phyloP scores from a whole-genome alignment of 1,140 invertebrate species.

The Triops longicaudatus region DNA sequence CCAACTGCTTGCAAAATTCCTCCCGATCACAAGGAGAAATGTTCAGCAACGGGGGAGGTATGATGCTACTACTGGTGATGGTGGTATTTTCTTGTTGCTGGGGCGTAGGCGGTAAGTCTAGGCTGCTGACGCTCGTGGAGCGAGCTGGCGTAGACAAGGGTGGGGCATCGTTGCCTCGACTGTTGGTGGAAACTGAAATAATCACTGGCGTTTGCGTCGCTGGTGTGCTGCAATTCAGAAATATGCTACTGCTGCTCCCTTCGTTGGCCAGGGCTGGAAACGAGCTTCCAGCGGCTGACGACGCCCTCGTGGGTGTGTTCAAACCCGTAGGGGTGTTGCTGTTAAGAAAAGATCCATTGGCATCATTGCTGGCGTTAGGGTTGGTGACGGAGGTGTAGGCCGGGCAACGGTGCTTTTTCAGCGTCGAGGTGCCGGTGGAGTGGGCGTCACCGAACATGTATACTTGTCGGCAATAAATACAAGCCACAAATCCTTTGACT shows the following conservation, averaged over 20 bases:
- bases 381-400: slow-evolving; percentile 18
- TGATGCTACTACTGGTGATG: background rate
- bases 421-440: slow-evolving; percentile 26
- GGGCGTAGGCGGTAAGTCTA: background rate
- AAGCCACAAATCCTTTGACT: slow-evolving; percentile 28
- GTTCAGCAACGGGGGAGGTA: background rate
- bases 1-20: background rate
- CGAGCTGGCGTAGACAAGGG: background rate
- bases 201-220: background rate
- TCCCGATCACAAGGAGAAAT: background rate
- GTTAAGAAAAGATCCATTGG: background rate
- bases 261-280: background rate
- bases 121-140: background rate
- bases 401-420: slow-evolving; percentile 26
- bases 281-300: background rate
- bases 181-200: background rate
- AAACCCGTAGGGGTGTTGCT: background rate
- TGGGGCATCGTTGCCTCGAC: background rate
- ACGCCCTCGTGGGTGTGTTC: background rate
- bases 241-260: background rate
- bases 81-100: background rate
- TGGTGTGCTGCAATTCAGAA: background rate
- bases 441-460: slow-evolving; percentile 27
- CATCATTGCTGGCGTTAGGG: slow-evolving; percentile 16
- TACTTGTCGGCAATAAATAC: slow-evolving; percentile 27